Conservation (phyloP, 2,797 vertebrate genomes). For the Columba guinea region DNA sequence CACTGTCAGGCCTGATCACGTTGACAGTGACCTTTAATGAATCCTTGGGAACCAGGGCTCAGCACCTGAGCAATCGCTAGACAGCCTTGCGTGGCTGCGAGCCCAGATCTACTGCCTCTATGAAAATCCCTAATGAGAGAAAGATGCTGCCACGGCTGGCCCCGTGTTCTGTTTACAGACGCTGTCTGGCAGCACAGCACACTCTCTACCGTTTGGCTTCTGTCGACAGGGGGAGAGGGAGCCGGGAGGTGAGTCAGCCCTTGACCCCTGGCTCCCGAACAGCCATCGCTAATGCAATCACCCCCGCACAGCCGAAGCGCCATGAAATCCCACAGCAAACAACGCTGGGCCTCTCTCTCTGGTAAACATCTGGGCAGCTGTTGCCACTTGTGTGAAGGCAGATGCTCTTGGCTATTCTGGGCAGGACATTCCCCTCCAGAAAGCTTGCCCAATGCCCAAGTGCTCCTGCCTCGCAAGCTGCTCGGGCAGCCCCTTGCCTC, state of each 20-base stretch:
- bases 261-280: constrained; percentile 71
- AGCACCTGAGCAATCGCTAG: constrained; percentile 46
- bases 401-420: neutral
- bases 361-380: constrained; percentile 48
- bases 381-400: neutral
- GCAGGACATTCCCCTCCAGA: neutral
- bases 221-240: constrained; percentile 24
- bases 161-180: constrained; percentile 67
- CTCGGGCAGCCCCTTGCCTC: accelerated
- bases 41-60: neutral
- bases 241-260: constrained; percentile 75
- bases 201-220: constrained; percentile 79
- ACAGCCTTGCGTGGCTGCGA: constrained; percentile 23
- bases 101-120: constrained; percentile 69
- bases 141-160: constrained; percentile 80
- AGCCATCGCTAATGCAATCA: constrained; percentile 66
- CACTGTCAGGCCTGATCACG: neutral
- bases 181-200: constrained; percentile 73
- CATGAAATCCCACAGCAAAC: constrained; percentile 17
- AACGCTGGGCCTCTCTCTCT: neutral
- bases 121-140: constrained; percentile 78
- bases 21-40: constrained; percentile 32
- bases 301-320: constrained; percentile 43
- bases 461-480: neutral
- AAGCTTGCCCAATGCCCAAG: neutral